phyloP scores from a whole-genome alignment of 2,113 vertebrate species.

The Megaptera novaeangliae region DNA sequence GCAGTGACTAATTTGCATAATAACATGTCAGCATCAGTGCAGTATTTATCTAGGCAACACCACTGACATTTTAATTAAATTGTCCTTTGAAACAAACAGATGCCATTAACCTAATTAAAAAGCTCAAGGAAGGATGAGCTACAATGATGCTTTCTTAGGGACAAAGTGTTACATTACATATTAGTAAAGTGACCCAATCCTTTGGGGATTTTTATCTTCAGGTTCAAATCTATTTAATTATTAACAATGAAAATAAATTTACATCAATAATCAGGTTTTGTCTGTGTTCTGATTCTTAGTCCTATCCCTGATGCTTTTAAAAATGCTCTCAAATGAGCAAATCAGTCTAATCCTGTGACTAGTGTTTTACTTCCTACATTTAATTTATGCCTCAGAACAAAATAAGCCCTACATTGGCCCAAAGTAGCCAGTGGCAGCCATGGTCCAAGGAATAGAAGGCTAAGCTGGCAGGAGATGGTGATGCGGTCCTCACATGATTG shows the following conservation, averaged over 20 bases:
- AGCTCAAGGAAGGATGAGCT: slow-evolving; percentile 53
- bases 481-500: not conserved
- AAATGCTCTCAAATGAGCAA: slow-evolving; percentile 33
- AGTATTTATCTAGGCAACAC: slow-evolving; percentile 63
- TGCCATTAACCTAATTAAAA: slow-evolving; percentile 75
- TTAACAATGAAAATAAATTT: slow-evolving; percentile 50
- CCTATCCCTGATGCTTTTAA: not conserved
- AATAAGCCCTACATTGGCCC: not conserved
- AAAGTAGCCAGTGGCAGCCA: not conserved
- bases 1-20: slow-evolving; percentile 58
- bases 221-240: slow-evolving; percentile 57
- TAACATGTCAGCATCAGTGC: slow-evolving; percentile 53
- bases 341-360: slow-evolving; percentile 17
- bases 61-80: slow-evolving; percentile 73
- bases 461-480: not conserved
- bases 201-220: slow-evolving; percentile 48
- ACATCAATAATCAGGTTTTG: slow-evolving; percentile 32
- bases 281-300: not conserved
- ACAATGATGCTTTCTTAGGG: slow-evolving; percentile 38
- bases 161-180: slow-evolving; percentile 53
- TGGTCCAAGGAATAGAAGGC: not conserved
- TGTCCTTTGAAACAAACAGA: slow-evolving; percentile 69
- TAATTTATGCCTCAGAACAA: not conserved
- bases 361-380: not conserved
- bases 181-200: slow-evolving; percentile 55